phyloP scores from a whole-genome alignment of 2,888 invertebrate species.

The Sminthurinus aureus region DNA sequence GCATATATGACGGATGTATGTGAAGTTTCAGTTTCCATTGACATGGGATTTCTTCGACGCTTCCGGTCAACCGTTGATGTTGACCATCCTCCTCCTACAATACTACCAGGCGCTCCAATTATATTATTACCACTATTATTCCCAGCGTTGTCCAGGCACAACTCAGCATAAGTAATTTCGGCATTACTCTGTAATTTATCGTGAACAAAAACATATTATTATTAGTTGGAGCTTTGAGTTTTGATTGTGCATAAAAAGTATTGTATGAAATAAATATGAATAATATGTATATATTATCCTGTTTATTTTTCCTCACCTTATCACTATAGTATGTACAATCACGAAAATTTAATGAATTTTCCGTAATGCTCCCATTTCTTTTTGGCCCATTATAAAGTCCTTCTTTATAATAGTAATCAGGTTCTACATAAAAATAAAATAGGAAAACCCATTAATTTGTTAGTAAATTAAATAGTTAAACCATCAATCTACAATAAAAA shows the following conservation, averaged over 20 bases:
- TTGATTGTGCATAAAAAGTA: background rate
- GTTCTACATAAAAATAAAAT: slow-evolving; percentile 45
- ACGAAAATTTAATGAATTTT: slow-evolving; percentile 59
- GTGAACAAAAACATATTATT: slow-evolving; percentile 8
- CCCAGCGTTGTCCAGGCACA: slow-evolving; percentile 68
- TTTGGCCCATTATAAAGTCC: slow-evolving; percentile 59
- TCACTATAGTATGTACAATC: slow-evolving; percentile 60
- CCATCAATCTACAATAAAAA: no score
- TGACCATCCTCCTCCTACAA: slow-evolving; percentile 50
- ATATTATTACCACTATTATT: slow-evolving; percentile 61
- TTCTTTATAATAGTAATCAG: slow-evolving; percentile 57
- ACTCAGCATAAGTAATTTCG: slow-evolving; percentile 72
- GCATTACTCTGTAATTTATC: slow-evolving; percentile 62
- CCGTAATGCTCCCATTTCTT: slow-evolving; percentile 59
- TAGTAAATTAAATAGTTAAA: no score
- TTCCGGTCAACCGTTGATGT: slow-evolving; percentile 61
- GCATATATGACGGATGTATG: slow-evolving; percentile 75
- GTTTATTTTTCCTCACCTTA: slow-evolving; percentile 59
- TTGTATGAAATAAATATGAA: no score
- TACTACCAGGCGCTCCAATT: slow-evolving; percentile 40
- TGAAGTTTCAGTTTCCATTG: slow-evolving; percentile 66
- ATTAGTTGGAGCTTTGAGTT: background rate
- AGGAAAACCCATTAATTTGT: background rate
- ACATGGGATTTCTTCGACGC: slow-evolving; percentile 66
- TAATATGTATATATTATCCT: no score